These are phyloP conservation scores for Diplolepis rosae DNA, from an alignment of 2,888 invertebrate genomes.

Conservation along the genomic window DNA sequence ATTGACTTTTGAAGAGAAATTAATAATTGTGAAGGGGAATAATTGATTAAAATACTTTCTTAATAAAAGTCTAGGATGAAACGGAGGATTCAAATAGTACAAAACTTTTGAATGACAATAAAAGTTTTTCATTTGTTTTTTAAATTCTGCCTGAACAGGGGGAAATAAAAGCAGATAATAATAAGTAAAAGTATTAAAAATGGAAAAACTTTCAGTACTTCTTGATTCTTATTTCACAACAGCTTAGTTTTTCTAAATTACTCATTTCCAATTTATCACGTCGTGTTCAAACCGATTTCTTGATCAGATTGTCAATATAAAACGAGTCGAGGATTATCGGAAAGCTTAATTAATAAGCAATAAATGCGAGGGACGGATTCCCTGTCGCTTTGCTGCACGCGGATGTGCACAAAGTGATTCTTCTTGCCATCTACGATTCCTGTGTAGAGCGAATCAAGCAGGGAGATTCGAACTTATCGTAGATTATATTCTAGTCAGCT, in stretches of 20 bases:
- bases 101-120: conserved; percentile 25
- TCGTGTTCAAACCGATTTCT: conserved; percentile 11
- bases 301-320: background rate
- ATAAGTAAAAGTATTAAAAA: too few species aligned
- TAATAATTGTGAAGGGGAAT: too few species aligned
- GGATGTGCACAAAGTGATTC: background rate
- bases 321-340: conserved; percentile 26
- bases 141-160: conserved; percentile 6
- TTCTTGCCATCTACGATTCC: background rate
- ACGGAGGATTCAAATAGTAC: conserved; percentile 23
- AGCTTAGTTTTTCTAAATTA: background rate
- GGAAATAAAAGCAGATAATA: too few species aligned
- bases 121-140: conserved; percentile 23
- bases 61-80: conserved; percentile 2
- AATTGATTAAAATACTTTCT: background rate
- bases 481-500: conserved; percentile 72
- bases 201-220: background rate
- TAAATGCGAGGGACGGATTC: background rate
- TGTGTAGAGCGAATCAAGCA: conserved; percentile 26
- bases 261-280: background rate
- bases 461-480: conserved; percentile 52
- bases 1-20: conserved; percentile 8
- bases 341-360: conserved; percentile 22
- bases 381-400: conserved; percentile 19
- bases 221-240: background rate